Percentiles rank a stretch among this genome's conserved stretches.
phyloP scores from a whole-genome alignment of 2,888 invertebrate genomes.

The Eupithecia centaureata region DNA sequence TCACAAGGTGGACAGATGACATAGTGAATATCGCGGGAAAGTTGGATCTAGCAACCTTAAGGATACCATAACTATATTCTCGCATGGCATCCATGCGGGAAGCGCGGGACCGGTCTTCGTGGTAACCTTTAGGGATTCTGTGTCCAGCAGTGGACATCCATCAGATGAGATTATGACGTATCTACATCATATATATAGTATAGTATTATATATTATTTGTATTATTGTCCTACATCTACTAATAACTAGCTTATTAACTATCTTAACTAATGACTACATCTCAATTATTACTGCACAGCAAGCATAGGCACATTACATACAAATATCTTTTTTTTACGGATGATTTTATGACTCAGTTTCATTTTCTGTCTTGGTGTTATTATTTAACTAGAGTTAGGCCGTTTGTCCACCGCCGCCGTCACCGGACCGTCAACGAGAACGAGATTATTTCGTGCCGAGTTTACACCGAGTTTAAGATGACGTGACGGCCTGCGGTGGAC shows the following conservation, averaged over 20 bases:
- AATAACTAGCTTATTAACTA: not conserved
- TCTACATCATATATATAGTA: no score
- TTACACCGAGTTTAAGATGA: no score
- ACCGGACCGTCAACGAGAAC: no score
- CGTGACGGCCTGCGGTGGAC: no score
- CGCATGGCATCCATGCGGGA: no score
- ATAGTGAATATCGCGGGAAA: no score
- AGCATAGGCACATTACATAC: slow-evolving; percentile 3
- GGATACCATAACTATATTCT: no score
- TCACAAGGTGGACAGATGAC: not conserved
- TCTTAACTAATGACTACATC: slow-evolving; percentile 1
- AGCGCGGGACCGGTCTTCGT: no score
- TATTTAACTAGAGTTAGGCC: not conserved
- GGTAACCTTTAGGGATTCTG: not conserved
- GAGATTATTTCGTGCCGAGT: no score
- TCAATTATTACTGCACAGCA: not conserved
- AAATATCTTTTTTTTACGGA: not conserved
- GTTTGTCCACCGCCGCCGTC: no score
- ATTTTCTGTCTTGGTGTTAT: not conserved
- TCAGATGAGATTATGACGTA: not conserved
- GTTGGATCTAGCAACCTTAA: no score
- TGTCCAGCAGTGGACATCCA: not conserved
- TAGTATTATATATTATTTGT: no score
- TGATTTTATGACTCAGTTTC: not conserved
- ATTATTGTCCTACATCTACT: not conserved